Evolutionary conservation across 2,797 vertebrate genomes (phyloP).

Genomic region (Siniperca undulata): DNA sequence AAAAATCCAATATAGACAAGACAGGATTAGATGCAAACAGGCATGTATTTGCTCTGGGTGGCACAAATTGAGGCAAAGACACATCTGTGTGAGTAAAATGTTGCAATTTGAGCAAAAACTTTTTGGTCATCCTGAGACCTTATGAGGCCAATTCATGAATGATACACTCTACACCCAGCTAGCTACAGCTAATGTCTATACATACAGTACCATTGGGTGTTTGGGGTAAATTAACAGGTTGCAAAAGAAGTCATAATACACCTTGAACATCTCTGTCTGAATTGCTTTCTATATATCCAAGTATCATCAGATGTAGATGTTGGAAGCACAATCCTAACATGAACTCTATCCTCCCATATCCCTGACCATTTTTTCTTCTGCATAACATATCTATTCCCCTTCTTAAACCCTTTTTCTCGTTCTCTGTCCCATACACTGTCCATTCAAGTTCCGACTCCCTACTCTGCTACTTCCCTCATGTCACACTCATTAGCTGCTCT

Average conservation of each 20-base stretch:
- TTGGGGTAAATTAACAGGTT: background rate
- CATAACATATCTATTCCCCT: background rate
- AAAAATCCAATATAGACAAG: background rate
- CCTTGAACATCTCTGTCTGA: background rate
- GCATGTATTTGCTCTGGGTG: background rate
- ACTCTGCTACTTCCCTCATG: background rate
- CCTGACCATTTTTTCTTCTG: too few relatives aligned
- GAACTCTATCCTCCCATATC: background rate
- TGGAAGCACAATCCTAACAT: background rate
- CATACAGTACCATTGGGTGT: background rate
- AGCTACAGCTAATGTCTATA: background rate
- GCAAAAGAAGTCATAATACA: background rate
- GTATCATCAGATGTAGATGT: background rate
- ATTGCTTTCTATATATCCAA: background rate
- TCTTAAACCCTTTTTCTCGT: background rate
- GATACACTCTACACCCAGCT: too few relatives aligned
- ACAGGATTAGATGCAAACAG: background rate
- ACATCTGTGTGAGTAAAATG: background rate
- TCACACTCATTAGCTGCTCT: background rate
- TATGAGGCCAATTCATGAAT: background rate
- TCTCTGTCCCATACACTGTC: slow-evolving; percentile 1
- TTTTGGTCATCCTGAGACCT: background rate
- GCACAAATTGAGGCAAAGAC: background rate
- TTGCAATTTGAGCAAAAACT: background rate
- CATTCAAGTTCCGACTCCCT: background rate